Percentiles rank a stretch among this genome's conserved stretches.
Conservation (phyloP, 2,888 invertebrate genomes). For the Cylloceria caligata region DNA sequence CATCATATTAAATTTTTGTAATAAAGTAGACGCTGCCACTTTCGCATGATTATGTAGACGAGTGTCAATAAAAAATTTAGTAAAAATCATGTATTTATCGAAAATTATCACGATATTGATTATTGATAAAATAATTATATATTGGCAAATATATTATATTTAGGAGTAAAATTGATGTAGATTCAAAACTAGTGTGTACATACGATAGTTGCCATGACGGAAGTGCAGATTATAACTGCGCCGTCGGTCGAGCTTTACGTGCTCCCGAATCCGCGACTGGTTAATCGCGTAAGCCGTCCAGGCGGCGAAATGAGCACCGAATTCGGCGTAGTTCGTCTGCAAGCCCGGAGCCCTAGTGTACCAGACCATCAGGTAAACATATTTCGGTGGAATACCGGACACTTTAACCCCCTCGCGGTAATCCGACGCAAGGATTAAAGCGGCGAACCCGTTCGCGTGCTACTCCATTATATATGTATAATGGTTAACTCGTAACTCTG, state of each 20-base stretch:
- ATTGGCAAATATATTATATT: too few species aligned
- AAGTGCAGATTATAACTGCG: constrained; percentile 44
- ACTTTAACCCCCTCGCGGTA: constrained; percentile 66
- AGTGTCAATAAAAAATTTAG: too few species aligned
- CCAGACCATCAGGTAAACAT: constrained; percentile 66
- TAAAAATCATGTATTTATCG: too few species aligned
- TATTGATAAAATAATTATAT: too few species aligned
- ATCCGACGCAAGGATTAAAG: constrained; percentile 69
- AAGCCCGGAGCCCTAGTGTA: constrained; percentile 19
- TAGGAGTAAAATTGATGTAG: not conserved
- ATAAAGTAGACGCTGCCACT: too few species aligned
- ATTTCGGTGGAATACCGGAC: constrained; percentile 67
- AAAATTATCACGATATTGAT: too few species aligned
- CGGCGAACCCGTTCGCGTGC: constrained; percentile 43
- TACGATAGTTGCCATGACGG: not conserved
- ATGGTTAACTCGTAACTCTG: constrained; percentile 11
- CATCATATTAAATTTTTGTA: too few species aligned
- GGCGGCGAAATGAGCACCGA: constrained; percentile 62
- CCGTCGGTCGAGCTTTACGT: constrained; percentile 56
- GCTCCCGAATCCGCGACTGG: constrained; percentile 63
- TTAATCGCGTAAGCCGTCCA: constrained; percentile 67
- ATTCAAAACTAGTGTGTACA: not conserved
- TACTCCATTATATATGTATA: constrained; percentile 14
- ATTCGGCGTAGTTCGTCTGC: constrained; percentile 56
- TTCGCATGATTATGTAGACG: too few species aligned